Conservation (phyloP, 2,797 vertebrate species). For the Gadopsis bispinosus region DNA sequence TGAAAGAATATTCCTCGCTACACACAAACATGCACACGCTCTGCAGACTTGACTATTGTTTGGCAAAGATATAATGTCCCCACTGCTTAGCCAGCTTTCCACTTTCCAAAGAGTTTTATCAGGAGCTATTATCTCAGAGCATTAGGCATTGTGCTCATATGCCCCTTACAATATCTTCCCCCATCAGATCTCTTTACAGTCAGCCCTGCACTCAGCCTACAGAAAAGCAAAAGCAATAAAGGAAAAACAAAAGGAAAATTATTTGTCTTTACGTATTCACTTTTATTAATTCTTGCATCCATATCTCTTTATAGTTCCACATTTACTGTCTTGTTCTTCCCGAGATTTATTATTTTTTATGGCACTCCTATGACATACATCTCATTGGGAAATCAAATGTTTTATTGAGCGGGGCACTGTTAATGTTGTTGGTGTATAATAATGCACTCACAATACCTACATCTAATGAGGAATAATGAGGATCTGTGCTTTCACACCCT, state of each 20-base stretch:
- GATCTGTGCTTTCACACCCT: slow-evolving; percentile 24
- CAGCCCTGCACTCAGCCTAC: neutral
- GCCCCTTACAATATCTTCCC: slow-evolving; percentile 9
- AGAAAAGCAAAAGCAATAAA: neutral
- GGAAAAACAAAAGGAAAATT: too few species aligned
- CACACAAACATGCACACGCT: slow-evolving; percentile 17
- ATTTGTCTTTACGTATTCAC: too few species aligned
- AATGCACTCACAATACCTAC: slow-evolving; percentile 28
- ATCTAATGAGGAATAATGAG: slow-evolving; percentile 40
- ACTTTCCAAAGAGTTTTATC: slow-evolving; percentile 6
- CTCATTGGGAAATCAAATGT: slow-evolving; percentile 47
- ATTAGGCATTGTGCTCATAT: neutral
- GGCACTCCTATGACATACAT: neutral
- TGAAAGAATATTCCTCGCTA: slow-evolving; percentile 29
- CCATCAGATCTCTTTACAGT: slow-evolving; percentile 2
- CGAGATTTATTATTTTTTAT: too few species aligned
- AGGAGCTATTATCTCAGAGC: neutral
- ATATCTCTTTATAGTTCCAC: too few species aligned
- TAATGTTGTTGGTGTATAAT: slow-evolving; percentile 36
- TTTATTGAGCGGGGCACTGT: slow-evolving; percentile 20
- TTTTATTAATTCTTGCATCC: too few species aligned
- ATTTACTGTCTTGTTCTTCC: too few species aligned
- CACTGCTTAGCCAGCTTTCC: slow-evolving; percentile 16
- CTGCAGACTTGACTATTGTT: slow-evolving; percentile 30
- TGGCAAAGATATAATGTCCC: slow-evolving; percentile 22